phyloP scores from a whole-genome alignment of 1,140 invertebrate genomes.

The Leptopilina clavipes region DNA sequence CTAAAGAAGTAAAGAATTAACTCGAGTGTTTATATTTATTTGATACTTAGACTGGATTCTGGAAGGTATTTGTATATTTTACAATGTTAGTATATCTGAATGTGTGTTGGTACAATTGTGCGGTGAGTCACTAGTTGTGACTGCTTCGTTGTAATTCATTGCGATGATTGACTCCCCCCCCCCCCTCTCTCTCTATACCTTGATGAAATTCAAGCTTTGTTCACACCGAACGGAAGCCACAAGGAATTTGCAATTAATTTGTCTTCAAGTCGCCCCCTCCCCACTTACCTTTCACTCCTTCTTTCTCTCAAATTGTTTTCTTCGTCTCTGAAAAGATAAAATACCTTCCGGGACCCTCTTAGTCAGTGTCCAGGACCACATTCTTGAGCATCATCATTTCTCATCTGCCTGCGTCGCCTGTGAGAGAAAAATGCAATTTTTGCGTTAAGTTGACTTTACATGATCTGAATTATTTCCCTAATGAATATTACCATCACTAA shows the following conservation, averaged over 20 bases:
- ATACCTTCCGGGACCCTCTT: slow-evolving; percentile 16
- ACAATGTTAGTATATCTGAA: slow-evolving; percentile 12
- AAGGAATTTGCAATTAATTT: slow-evolving; percentile 30
- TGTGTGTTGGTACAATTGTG: slow-evolving; percentile 42
- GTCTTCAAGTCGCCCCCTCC: background rate
- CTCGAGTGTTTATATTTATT: background rate
- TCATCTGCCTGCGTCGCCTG: no score
- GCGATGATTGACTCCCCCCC: slow-evolving; percentile 50
- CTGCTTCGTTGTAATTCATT: slow-evolving; percentile 56
- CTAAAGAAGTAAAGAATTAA: no score
- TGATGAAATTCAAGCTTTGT: slow-evolving; percentile 39
- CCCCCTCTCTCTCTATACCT: slow-evolving; percentile 31
- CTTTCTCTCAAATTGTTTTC: slow-evolving; percentile 9
- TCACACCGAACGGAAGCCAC: slow-evolving; percentile 43
- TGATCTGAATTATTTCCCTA: no score
- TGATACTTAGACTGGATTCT: slow-evolving; percentile 14
- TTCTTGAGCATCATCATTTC: slow-evolving; percentile 1
- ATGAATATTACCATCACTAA: background rate
- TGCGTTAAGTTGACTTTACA: background rate
- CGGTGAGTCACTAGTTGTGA: slow-evolving; percentile 52
- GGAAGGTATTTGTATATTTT: background rate
- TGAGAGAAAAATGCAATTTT: slow-evolving; percentile 2
- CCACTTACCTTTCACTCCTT: background rate
- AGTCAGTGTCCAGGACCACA: slow-evolving; percentile 25
- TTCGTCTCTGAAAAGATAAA: slow-evolving; percentile 6